Evolutionary conservation across 1,140 invertebrate genomes (phyloP), one percentile per base, ranked within the genome.

Genomic region (Paraescarpia echinospica): DNA sequence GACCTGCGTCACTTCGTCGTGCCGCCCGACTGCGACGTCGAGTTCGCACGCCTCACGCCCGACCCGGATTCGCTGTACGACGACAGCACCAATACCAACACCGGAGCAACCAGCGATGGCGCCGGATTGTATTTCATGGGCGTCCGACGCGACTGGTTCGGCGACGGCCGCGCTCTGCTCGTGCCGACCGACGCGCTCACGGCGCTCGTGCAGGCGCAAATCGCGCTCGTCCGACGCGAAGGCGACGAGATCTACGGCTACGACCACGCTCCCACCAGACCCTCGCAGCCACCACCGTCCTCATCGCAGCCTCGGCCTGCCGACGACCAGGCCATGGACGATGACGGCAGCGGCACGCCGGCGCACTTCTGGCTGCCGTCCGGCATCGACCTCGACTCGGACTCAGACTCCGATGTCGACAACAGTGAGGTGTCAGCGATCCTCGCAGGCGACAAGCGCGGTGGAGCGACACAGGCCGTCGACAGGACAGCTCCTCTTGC

Each of bases 331-430:
- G 59, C 59, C 8, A 18, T 18, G 59, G 59, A 2, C 22, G 59
- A 31, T 4, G 59, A 77, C 59, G 59, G 27, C 59, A 31, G 59
- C 22, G 4, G 59, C 9, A 77, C 59, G 27, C 59, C 59, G 59
- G 59, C 59, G 59, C 59, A 77, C 59, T 77, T 77, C 59, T 77
- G 59, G 59, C 59, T 77, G 59, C 59, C 59, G 59, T 77, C 59
- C 59, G 59, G 59, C 59, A 77, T 77, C 59, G 59, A 77, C 59
- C 4, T 77, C 59, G 59, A 77, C 22, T 41, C 41, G 41, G 59
- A 77, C 22, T 77, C 59, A 2, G 59, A 77, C 59, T 77, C 59
- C 8, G 59, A 77, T 18, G 59, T 77, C 59, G 59, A 77, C 59
- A 77, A 77, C 59, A 77, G 59, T 18, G 59, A 77, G 4, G 59